Base-by-base conservation (phyloP, 2,113 vertebrate species). In the Panurus biarmicus region DNA sequence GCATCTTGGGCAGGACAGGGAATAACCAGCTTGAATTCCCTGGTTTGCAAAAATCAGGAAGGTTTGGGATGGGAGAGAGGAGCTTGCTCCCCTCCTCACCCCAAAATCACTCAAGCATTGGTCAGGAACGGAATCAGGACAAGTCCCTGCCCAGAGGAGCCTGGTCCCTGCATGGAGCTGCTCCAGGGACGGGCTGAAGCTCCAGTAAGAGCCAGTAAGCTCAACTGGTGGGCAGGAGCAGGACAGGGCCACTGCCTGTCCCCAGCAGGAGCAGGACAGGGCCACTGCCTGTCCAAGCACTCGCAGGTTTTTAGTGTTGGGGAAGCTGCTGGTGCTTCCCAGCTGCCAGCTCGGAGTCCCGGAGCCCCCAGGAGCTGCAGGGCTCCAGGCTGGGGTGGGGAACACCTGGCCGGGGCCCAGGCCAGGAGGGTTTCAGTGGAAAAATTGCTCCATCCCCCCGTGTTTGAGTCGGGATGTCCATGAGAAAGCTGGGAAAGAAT, bases 251-350 rank as follows among this genome's bases (percentile, higher is more conserved):
- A 7, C 35, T 8, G 20, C 48, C 36, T 29, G 65, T 20, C 17
- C 21, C 42, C 12, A 11, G 24, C 40, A 25, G 7, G 44, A 48
- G 22, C 28, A 47, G 61, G 36, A 33, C 35, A 20, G 38, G 60
- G 25, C 12, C n/a, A 24, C 48, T 36, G 51, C 53, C 69, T 5
- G 5, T 10, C 14, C 6, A 5, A 35, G 58, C 60, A 47, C 17
- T 33, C 22, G 6, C 56, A 22, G 84, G 61, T 2, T 51, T 47
- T 75, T 85, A 94, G 85, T 91, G 90, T 91, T 89, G 35, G 75
- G 66, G 65, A 66, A 77, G 33, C 35, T 33, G 47, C 79, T 44
- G 56, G 44, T 33, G 45, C 35, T 70, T 7, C 81, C 73, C 10
- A 22, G 25, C 14, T 3, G 74, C 65, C 9, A 13, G 51, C 31